Evolutionary conservation across 1,140 invertebrate species (phyloP).

Genomic region (Ruditapes philippinarum): DNA sequence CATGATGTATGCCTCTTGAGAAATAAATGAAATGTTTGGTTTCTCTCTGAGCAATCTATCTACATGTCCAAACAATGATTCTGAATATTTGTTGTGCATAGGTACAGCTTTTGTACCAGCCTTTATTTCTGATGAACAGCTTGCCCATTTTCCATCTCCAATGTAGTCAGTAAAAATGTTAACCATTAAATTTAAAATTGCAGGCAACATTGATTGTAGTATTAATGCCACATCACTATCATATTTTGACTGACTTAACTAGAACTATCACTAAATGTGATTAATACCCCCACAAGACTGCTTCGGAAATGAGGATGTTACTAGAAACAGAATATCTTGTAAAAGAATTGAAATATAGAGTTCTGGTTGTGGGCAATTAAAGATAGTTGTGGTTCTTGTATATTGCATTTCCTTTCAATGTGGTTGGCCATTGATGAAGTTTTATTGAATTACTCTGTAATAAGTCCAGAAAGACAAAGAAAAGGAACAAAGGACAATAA

Average conservation of each 20-base stretch:
- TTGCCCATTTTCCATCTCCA: conserved; percentile 6
- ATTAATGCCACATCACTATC: background rate
- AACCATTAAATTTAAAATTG: background rate
- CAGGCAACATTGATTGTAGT: background rate
- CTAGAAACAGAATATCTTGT: too few species aligned
- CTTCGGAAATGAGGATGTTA: too few species aligned
- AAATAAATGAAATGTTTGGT: conserved; percentile 28
- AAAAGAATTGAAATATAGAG: too few species aligned
- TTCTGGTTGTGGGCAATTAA: too few species aligned
- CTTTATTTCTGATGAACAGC: background rate
- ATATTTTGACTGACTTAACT: background rate
- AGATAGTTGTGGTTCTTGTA: too few species aligned
- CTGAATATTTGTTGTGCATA: conserved; percentile 48
- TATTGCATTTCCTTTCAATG: too few species aligned
- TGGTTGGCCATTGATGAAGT: too few species aligned
- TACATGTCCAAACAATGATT: conserved; percentile 40
- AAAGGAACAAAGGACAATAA: too few species aligned
- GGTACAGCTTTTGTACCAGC: conserved; percentile 9
- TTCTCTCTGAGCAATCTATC: conserved; percentile 38
- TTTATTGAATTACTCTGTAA: too few species aligned
- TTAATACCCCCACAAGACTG: too few species aligned
- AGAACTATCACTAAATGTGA: too few species aligned
- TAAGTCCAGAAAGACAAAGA: too few species aligned
- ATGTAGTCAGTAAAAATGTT: conserved; percentile 30
- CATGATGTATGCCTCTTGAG: conserved; percentile 40